phyloP scores from a whole-genome alignment of 2,888 invertebrate species.

The Drosophila sordidula region DNA sequence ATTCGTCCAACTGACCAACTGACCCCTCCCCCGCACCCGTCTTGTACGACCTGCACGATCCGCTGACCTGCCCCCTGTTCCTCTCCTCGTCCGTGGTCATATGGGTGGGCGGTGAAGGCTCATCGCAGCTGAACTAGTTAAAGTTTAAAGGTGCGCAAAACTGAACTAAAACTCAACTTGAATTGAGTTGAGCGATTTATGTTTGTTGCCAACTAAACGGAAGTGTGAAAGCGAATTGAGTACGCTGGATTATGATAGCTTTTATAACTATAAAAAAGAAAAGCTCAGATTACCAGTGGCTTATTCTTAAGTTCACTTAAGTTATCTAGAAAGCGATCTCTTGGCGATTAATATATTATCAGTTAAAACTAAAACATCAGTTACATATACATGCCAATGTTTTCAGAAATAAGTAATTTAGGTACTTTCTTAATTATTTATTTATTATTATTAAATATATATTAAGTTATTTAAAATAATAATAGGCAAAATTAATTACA shows the following conservation, averaged over 20 bases:
- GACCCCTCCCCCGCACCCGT: conserved; percentile 18
- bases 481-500: no score
- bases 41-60: conserved; percentile 11
- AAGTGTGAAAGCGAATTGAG: conserved; percentile 10
- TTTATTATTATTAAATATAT: no score
- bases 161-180: conserved; percentile 34
- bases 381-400: no score
- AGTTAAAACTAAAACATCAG: no score
- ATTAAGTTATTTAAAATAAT: no score
- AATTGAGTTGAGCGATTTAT: conserved; percentile 44
- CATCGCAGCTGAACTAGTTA: conserved; percentile 42
- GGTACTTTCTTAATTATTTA: no score
- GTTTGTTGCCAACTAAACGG: conserved; percentile 29
- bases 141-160: conserved; percentile 56
- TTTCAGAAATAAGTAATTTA: no score
- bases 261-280: no score
- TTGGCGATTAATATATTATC: no score
- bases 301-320: no score
- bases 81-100: not conserved
- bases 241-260: conserved; percentile 2
- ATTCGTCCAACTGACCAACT: conserved; percentile 15
- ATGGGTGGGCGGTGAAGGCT: conserved; percentile 12
- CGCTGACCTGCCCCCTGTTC: conserved; percentile 3
- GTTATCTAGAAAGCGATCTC: no score
- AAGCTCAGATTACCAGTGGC: no score